Conservation (phyloP, 2,797 vertebrate genomes). For the Sarcophilus harrisii region DNA sequence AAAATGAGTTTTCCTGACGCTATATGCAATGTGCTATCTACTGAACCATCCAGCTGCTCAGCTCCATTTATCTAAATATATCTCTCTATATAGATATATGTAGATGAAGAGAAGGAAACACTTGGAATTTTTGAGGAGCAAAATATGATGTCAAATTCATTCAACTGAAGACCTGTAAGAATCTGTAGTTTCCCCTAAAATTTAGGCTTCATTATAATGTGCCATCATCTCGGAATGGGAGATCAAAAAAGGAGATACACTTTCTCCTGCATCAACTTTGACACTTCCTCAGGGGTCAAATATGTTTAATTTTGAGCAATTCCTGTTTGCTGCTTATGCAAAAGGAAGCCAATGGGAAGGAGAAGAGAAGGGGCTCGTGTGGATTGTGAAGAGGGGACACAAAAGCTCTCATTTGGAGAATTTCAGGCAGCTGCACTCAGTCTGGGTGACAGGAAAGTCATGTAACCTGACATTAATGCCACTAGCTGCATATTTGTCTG, state of each 20-base stretch:
- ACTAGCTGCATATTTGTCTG: conserved; percentile 79
- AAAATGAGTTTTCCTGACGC: not conserved
- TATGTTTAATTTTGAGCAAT: conserved; percentile 66
- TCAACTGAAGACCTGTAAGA: not conserved
- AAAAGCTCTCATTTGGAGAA: conserved; percentile 62
- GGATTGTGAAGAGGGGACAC: conserved; percentile 52
- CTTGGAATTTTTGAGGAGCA: not conserved
- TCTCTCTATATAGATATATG: not conserved
- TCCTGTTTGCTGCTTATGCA: conserved; percentile 10
- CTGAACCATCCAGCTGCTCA: not conserved
- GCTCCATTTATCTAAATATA: not conserved
- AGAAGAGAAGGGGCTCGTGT: conserved; percentile 8
- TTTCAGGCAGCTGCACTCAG: conserved; percentile 69
- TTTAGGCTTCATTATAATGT: conserved; percentile 39
- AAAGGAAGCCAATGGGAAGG: not conserved
- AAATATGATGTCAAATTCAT: not conserved
- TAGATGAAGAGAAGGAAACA: not conserved
- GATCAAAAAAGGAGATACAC: conserved; percentile 8
- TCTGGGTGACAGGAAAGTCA: conserved; percentile 59
- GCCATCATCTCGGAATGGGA: conserved; percentile 50
- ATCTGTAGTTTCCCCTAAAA: not conserved
- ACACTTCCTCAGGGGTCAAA: conserved; percentile 72
- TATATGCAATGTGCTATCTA: not conserved
- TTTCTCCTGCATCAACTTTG: conserved; percentile 67
- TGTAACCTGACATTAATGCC: conserved; percentile 83